Percentiles rank a stretch among this genome's conserved stretches.
Evolutionary conservation across 1,140 invertebrate species (phyloP).

Genomic region (Papilio machaon): DNA sequence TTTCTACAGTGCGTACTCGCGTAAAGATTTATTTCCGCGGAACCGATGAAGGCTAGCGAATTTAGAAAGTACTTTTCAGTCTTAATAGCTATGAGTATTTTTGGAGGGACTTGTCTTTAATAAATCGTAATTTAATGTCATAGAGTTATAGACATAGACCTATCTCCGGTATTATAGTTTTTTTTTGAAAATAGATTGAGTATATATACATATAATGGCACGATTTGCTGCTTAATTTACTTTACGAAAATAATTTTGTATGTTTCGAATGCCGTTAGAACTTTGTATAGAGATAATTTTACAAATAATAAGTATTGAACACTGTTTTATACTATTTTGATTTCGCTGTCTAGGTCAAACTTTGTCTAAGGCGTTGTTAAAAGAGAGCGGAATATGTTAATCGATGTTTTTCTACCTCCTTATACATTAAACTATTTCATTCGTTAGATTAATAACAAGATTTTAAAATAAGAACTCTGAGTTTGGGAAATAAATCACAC

Average conservation of each 20-base stretch:
- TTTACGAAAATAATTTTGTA: constrained; percentile 66
- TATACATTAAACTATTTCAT: constrained; percentile 35
- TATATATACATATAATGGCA: constrained; percentile 59
- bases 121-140: constrained; percentile 63
- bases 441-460: constrained; percentile 31
- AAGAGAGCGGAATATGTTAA: constrained; percentile 12
- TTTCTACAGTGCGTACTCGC: background rate
- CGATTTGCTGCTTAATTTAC: constrained; percentile 52
- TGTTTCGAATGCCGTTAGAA: constrained; percentile 47
- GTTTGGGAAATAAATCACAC: constrained; percentile 60
- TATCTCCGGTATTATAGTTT: constrained; percentile 60
- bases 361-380: constrained; percentile 17
- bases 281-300: constrained; percentile 42
- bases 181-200: constrained; percentile 69
- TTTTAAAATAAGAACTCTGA: constrained; percentile 37
- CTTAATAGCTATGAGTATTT: constrained; percentile 77
- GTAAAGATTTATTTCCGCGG: constrained; percentile 42
- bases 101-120: constrained; percentile 77
- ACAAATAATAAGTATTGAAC: constrained; percentile 6
- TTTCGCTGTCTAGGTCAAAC: background rate
- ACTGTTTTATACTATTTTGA: constrained; percentile 16
- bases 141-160: constrained; percentile 52
- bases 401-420: constrained; percentile 34
- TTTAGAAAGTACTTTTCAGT: constrained; percentile 70
- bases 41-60: constrained; percentile 46